Base-by-base conservation (phyloP, 1,140 invertebrate species). In the Leptinotarsa defecta region DNA sequence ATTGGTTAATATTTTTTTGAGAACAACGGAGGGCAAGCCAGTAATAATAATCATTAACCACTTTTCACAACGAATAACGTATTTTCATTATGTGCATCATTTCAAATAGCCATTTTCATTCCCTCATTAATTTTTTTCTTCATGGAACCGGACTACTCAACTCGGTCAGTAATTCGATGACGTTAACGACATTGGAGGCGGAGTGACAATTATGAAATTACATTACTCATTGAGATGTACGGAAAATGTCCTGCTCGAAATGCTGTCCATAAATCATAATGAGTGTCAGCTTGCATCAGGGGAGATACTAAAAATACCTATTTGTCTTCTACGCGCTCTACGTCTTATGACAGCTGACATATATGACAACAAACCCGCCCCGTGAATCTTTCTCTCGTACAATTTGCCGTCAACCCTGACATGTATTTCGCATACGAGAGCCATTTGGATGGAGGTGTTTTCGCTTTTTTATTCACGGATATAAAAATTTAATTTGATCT, bases 141-240 rank as follows among this genome's bases (percentile, higher is more conserved):
- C 8, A 43, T 43, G 15, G 15, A 57, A 68, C 43, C 43, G 24
- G 43, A 68, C 67, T 68, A 68, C 43, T 34, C 19, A 68, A 13
- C 67, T 68, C 67, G 67, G 24, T 24, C 67, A 19, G 67, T 68
- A 68, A 68, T 68, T 68, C 43, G 67, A 68, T 68, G 68, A 78
- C 73, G 77, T 78, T 81, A 82, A 82, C 81, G 81, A 82, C 81
- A 76, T 81, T 2, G 11, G n/a, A 17, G 34, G 34, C 74, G 78
- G 79, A 81, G 78, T 83, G 82, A 83, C 82, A 83, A 83, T 83
- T 83, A 83, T 83, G 81, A 82, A 82, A 82, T 83, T 83, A 81
- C 82, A 83, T 83, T 82, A 81, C 77, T 83, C 82, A 82, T 81
- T 81, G 78, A 81, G 80, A 83, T 80, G 81, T 81, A 79, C 78